Percentiles rank a stretch among this genome's conserved stretches.
Conservation (phyloP, 2,888 invertebrate species). For the Copidosoma aretas region DNA sequence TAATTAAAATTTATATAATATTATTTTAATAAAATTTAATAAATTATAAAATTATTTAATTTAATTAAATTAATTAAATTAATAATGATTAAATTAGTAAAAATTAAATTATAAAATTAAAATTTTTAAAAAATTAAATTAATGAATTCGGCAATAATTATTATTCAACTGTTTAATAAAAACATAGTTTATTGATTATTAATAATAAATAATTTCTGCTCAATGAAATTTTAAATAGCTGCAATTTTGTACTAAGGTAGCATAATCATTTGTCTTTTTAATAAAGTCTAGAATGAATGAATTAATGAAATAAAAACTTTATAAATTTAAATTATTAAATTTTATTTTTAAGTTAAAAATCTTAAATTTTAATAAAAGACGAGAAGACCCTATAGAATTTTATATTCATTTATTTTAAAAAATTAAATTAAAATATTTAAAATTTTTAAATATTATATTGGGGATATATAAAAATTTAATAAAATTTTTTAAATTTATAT, state of each 20-base stretch:
- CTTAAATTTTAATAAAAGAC: slow-evolving; percentile 73
- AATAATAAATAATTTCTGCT: slow-evolving; percentile 76
- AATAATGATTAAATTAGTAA: slow-evolving; percentile 57
- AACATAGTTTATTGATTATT: slow-evolving; percentile 73
- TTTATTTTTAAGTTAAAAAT: slow-evolving; percentile 71
- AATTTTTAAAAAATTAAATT: slow-evolving; percentile 41
- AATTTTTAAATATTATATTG: slow-evolving; percentile 66
- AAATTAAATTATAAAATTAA: slow-evolving; percentile 41
- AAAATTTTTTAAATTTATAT: slow-evolving; percentile 66
- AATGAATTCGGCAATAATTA: slow-evolving; percentile 71
- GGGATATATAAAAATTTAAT: slow-evolving; percentile 70
- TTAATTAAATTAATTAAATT: slow-evolving; percentile 63
- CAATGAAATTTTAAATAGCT: slow-evolving; percentile 78
- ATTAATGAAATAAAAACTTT: slow-evolving; percentile 72
- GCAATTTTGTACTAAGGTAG: slow-evolving; percentile 84
- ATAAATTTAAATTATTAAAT: slow-evolving; percentile 65
- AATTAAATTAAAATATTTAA: slow-evolving; percentile 65
- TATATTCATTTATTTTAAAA: slow-evolving; percentile 63
- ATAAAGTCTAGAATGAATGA: slow-evolving; percentile 80
- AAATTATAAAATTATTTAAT: slow-evolving; percentile 44
- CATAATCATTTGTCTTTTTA: slow-evolving; percentile 83
- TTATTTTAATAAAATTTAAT: slow-evolving; percentile 62
- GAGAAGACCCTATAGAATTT: slow-evolving; percentile 84
- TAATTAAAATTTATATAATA: slow-evolving; percentile 65
- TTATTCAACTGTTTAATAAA: slow-evolving; percentile 77